Conservation (phyloP, 2,888 invertebrate genomes). For the Icerya purchasi region DNA sequence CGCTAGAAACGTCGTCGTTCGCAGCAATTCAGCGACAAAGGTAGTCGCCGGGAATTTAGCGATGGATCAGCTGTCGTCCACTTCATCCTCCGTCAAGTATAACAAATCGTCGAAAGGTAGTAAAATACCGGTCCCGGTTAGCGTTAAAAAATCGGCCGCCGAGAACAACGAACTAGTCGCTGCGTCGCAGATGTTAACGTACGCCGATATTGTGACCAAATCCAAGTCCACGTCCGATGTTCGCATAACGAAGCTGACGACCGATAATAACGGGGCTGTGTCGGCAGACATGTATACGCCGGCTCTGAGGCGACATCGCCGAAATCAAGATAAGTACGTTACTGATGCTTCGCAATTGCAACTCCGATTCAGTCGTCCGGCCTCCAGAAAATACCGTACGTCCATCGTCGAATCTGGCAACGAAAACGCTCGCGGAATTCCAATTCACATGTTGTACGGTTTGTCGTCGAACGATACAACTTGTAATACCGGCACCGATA, state of each 20-base stretch:
- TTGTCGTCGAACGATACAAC: neutral
- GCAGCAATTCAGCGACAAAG: slow-evolving; percentile 3
- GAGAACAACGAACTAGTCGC: slow-evolving; percentile 7
- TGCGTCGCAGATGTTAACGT: too few species aligned
- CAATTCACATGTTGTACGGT: slow-evolving; percentile 10
- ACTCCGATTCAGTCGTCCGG: slow-evolving; percentile 20
- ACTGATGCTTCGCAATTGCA: slow-evolving; percentile 57
- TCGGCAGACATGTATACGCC: slow-evolving; percentile 29
- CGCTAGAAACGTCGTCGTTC: slow-evolving; percentile 4
- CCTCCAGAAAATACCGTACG: slow-evolving; percentile 9
- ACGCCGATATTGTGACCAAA: too few species aligned
- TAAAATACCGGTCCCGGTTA: slow-evolving; percentile 15
- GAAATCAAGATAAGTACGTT: slow-evolving; percentile 61
- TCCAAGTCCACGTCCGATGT: too few species aligned
- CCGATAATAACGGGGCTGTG: too few species aligned
- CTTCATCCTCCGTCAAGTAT: neutral
- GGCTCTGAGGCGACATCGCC: slow-evolving; percentile 50
- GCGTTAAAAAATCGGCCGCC: slow-evolving; percentile 2
- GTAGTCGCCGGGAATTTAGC: slow-evolving; percentile 1
- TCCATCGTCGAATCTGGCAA: slow-evolving; percentile 3
- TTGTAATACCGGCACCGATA: neutral
- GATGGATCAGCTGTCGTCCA: neutral
- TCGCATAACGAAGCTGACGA: too few species aligned
- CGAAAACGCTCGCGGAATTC: slow-evolving; percentile 9
- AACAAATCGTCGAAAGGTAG: slow-evolving; percentile 6